Evolutionary conservation across 2,797 vertebrate species (phyloP), one percentile per base, ranked within the genome.

Genomic region (Xyrichtys novacula): DNA sequence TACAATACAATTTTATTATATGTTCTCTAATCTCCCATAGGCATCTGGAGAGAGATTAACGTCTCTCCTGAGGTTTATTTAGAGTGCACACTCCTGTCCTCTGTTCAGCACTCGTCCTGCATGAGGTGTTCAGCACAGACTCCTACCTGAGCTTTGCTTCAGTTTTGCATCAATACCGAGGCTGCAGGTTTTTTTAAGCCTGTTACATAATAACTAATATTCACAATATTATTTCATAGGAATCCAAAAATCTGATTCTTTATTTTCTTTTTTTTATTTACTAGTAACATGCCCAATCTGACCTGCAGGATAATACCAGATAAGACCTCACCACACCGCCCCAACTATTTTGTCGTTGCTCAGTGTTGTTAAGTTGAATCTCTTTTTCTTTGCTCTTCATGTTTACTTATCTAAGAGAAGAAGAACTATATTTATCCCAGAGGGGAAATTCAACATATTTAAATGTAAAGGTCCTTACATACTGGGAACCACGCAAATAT

Each of bases 51-150:
- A 50, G 36, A 22, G 22, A 42, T 67, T 19, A 50, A 14, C 19
- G 28, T 44, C 47, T 59, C 52, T 59, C 38, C 15, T 11, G 20
- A 57, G 19, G 43, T 7, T 48, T 31, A 48, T 40, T 59, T 36
- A 44, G 44, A 68, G 25, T 4, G 12, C 19, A 36, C 16, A 7
- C 10, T 19, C 20, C n/a, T 7, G 8, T 15, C n/a, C 9, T 28
- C 22, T 31, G 12, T n/a, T 28, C 28, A 12, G 28, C 38, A 23
- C 28, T 49, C 17, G 7, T n/a, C 43, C 12, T 3, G 23, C 43
- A 44, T 44, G 20, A 44, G 19, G 42, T 23, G 20, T 14, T 44
- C 43, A 23, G 42, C 7, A 15, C 23, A 15, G 44, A 19, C 47
- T 29, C 8, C 3, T 50, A 14, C 5, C n/a, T 10, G 50, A 14